Evolutionary conservation across 2,113 vertebrate genomes (phyloP), one percentile per base, ranked within the genome.

Genomic region (Rostratula benghalensis): DNA sequence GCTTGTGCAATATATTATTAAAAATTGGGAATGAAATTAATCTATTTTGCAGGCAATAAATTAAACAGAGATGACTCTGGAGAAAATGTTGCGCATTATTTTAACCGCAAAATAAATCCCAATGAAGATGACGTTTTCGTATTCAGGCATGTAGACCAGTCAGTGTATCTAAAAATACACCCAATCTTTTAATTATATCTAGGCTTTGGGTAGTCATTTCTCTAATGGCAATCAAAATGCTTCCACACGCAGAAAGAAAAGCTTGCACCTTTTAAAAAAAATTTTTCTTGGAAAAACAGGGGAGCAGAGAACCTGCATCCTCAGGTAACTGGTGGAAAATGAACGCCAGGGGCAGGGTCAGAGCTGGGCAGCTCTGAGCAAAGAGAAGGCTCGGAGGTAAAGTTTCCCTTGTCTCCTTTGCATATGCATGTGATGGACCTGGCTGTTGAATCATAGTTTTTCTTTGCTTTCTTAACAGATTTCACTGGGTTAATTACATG

Each of bases 71-170:
- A 83, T 80, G 39, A 79, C 87, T 79, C 84, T 61, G 5, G 16
- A 95, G 91, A 89, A 95, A 92, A 95, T 11, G 28, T 33, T 88
- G 39, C 6, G 3, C 64, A 30, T 97, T 91, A 91, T 84, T 95
- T 96, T 79, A 94, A 69, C 74, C 1, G 9, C 67, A 85, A 92
- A 95, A 84, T 83, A 91, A 87, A 95, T 95, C 86, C 77, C 54
- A 84, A 35, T 67, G 83, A 75, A 91, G 84, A 74, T 76, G 80
- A 79, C 11, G 65, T 79, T 94, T 94, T 95, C 86, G 51, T 61
- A 85, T 75, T 79, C 57, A 77, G 81, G 51, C 87, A 69, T 22
- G 69, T 54, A 84, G 53, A 84, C n/a, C 45, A 85, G 39, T 43
- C 25, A 53, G 74, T 18, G 28, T 19, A 39, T 20, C 53, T 65